Base-by-base conservation (phyloP, 1,140 invertebrate genomes). In the Lethrus apterus region DNA sequence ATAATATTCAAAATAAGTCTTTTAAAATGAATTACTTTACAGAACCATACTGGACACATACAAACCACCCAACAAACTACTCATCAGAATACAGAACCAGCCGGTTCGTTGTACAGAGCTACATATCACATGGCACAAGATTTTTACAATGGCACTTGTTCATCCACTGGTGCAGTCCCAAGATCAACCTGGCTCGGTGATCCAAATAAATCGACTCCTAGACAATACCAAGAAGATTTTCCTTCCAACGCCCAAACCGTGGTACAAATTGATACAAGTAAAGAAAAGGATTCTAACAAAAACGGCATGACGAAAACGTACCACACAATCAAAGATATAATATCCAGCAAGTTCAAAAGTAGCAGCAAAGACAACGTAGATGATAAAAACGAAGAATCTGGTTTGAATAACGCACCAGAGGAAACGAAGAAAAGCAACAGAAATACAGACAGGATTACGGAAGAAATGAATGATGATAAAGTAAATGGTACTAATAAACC, bases 321-420 rank as follows among this genome's bases (percentile, higher is more conserved):
- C 60, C 82, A 87, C 58, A 83, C 84, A 14, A 77, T 89, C 43
- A 88, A 87, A 70, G 85, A 87, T 60, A 87, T 89, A 73, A 84
- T 89, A 57, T 86, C 84, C 3, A 86, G 80, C 65, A 79, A 81
- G 60, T 88, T 89, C 62, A 83, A 81, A 57, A 77, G 65, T 54
- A 64, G 70, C 46, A 78, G 80, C n/a, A 70, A 60, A 38, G 66
- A 62, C 55, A 66, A 67, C 11, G 47, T 18, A 23, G 74, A 75
- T 5, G 71, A 74, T 11, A 72, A 67, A 57, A 26, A 31, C 10
- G 68, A 70, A 44, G 77, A 80, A 65, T 63, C 71, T 11, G 77
- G 71, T 52, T 58, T 80, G 17, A 83, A 83, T 62, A 83, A 81
- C 43, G 69, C 72, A 23, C 62, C 68, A 30, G 78, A 81, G 46